phyloP scores from a whole-genome alignment of 2,888 invertebrate species.

The Stenichneumon culpator region DNA sequence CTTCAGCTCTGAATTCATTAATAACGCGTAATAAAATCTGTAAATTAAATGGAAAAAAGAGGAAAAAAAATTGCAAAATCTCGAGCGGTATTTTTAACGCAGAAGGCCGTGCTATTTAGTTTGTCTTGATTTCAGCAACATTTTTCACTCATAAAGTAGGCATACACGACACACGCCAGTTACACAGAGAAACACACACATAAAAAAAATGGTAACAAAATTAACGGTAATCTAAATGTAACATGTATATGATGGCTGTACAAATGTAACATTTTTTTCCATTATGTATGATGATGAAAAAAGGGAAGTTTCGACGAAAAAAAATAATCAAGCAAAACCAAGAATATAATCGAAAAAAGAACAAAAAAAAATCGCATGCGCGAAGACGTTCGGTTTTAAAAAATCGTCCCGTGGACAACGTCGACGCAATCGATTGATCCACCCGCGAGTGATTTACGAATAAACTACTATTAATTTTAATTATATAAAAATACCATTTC shows the following conservation, averaged over 20 bases:
- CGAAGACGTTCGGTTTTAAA: slow-evolving; percentile 73
- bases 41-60: slow-evolving; percentile 24
- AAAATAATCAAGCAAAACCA: slow-evolving; percentile 71
- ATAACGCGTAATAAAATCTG: background rate
- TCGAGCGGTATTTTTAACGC: slow-evolving; percentile 66
- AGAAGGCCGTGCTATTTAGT: slow-evolving; percentile 75
- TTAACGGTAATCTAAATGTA: slow-evolving; percentile 84
- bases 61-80: slow-evolving; percentile 46
- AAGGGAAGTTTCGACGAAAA: slow-evolving; percentile 72
- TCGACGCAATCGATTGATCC: slow-evolving; percentile 77
- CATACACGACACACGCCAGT: slow-evolving; percentile 72
- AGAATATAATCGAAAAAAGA: slow-evolving; percentile 67
- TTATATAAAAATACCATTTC: slow-evolving; percentile 89
- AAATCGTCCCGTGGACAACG: slow-evolving; percentile 60
- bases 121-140: slow-evolving; percentile 77
- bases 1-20: slow-evolving; percentile 25
- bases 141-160: slow-evolving; percentile 79
- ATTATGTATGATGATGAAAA: slow-evolving; percentile 83
- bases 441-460: slow-evolving; percentile 85
- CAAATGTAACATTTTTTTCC: slow-evolving; percentile 86
- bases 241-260: slow-evolving; percentile 86
- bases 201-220: slow-evolving; percentile 79
- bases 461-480: slow-evolving; percentile 88
- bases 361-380: slow-evolving; percentile 74
- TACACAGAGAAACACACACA: slow-evolving; percentile 72